Base-by-base conservation (phyloP, 1,140 invertebrate genomes). In the Heliconius hewitsoni region DNA sequence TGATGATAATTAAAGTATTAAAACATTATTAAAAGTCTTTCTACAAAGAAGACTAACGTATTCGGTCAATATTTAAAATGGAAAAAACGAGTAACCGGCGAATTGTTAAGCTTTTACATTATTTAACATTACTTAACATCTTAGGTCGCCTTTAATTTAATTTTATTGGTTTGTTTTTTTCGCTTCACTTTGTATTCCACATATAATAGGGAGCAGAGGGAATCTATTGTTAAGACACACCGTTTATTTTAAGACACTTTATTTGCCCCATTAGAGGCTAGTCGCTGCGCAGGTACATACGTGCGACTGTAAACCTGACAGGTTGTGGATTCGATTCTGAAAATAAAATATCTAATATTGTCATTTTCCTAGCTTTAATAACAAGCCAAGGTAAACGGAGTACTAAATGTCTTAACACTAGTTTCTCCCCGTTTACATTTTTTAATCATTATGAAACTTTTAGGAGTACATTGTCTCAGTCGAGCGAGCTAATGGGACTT, bases 21-120 rank as follows among this genome's bases (percentile, higher is more conserved):
- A n/a, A 55, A 55, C 19, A n/a, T 55, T 55, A 6, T 55, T 55
- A n/a, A 55, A 55, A 55, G 52, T 19, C 5, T 8, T n/a, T 55
- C 3, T 16, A 46, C 18, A 8, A 19, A 55, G 52, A 55, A 55
- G 52, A 8, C 19, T 55, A 55, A 55, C 8, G 5, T 55, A 55
- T n/a, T 57, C 55, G 55, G 55, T 57, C n/a, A 57, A 57, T 57
- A 57, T 57, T 57, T 57, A 23, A 9, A 57, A 57, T n/a, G 55
- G 8, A 2, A 55, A 16, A 46, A 46, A 46, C 42, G 42, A 46
- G 42, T 46, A 55, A n/a, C 19, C 8, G 6, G 19, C 52, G 52
- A 23, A 3, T 23, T 57, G 23, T 57, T 23, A 23, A 23, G n/a
- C 8, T 57, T 57, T 57, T 57, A 23, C 9, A 57, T 57, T 57